Percentiles rank a stretch among this genome's conserved stretches.
phyloP scores from a whole-genome alignment of 30 jellyfish, hydroid and myxozoan species.

The Pseudorhiza aurosa region DNA sequence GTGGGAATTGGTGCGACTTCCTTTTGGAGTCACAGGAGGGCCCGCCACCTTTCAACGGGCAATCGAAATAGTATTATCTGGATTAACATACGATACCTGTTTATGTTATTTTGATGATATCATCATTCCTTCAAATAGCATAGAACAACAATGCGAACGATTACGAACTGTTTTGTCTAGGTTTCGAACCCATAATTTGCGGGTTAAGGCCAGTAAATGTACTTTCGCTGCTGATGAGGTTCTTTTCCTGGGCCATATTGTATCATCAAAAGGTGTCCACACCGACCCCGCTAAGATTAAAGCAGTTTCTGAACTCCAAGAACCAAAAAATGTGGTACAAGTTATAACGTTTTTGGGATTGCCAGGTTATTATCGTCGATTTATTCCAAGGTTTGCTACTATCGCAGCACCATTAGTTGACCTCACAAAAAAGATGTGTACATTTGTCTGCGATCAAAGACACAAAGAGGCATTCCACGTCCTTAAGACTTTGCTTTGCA shows the following conservation, averaged over 20 bases:
- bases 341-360: slow-evolving; percentile 10
- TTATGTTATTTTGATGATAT: slow-evolving; percentile 42
- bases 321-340: slow-evolving; percentile 18
- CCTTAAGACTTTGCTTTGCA: too few species aligned
- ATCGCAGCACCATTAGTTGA: slow-evolving; percentile 20
- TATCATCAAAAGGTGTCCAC: slow-evolving; percentile 7
- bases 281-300: slow-evolving; percentile 20
- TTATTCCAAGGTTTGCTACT: slow-evolving; percentile 30
- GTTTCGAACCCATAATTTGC: slow-evolving; percentile 10
- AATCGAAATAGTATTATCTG: slow-evolving; percentile 37
- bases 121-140: slow-evolving; percentile 8
- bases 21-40: slow-evolving; percentile 63
- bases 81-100: slow-evolving; percentile 21
- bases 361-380: slow-evolving; percentile 40
- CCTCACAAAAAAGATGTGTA: slow-evolving; percentile 2
- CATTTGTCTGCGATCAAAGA: too few species aligned
- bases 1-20: slow-evolving; percentile 26
- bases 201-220: slow-evolving; percentile 18
- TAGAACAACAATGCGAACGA: slow-evolving; percentile 22
- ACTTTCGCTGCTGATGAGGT: slow-evolving; percentile 17
- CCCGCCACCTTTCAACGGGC: too few species aligned
- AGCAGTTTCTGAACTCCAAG: slow-evolving; percentile 26
- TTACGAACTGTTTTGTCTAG: slow-evolving; percentile 8
- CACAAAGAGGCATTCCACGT: too few species aligned
- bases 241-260: slow-evolving; percentile 41